phyloP scores from a whole-genome alignment of 2,797 vertebrate genomes.

The Epinephelus malabaricus region DNA sequence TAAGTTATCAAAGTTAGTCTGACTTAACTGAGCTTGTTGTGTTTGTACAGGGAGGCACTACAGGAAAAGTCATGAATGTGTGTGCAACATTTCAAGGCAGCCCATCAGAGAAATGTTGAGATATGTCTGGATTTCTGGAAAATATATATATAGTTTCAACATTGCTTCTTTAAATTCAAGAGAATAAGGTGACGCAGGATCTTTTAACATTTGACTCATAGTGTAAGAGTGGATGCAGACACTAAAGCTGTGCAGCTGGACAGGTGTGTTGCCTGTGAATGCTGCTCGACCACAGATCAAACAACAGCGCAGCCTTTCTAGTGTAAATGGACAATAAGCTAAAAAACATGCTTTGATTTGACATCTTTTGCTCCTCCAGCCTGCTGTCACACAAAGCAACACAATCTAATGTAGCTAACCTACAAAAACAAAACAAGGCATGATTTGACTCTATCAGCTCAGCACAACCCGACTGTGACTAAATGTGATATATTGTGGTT shows the following conservation, averaged over 20 bases:
- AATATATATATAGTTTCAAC: neutral
- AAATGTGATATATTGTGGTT: conserved; percentile 5
- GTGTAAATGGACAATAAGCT: neutral
- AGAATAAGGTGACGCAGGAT: neutral
- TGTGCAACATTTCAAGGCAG: neutral
- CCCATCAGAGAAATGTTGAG: neutral
- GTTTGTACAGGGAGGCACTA: too few species aligned
- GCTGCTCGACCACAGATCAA: conserved; percentile 31
- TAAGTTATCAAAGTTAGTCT: too few species aligned
- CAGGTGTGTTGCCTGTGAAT: conserved; percentile 11
- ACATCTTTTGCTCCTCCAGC: conserved; percentile 8
- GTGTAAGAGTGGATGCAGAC: conserved; percentile 10
- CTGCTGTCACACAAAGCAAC: conserved; percentile 25
- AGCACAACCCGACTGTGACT: conserved; percentile 13
- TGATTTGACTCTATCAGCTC: conserved; percentile 8
- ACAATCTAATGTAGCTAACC: neutral
- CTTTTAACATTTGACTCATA: neutral
- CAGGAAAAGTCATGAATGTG: too few species aligned
- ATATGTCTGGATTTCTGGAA: neutral
- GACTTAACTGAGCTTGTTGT: too few species aligned
- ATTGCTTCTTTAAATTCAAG: neutral
- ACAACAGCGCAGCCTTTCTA: neutral
- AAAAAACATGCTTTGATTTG: conserved; percentile 32
- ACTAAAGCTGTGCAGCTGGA: conserved; percentile 21
- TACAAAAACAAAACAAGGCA: conserved; percentile 2